A percentile compares a stretch with the other conserved stretches of the same genome.
phyloP scores from a whole-genome alignment of 2,888 invertebrate genomes.

The Drosophila paranaensis region DNA sequence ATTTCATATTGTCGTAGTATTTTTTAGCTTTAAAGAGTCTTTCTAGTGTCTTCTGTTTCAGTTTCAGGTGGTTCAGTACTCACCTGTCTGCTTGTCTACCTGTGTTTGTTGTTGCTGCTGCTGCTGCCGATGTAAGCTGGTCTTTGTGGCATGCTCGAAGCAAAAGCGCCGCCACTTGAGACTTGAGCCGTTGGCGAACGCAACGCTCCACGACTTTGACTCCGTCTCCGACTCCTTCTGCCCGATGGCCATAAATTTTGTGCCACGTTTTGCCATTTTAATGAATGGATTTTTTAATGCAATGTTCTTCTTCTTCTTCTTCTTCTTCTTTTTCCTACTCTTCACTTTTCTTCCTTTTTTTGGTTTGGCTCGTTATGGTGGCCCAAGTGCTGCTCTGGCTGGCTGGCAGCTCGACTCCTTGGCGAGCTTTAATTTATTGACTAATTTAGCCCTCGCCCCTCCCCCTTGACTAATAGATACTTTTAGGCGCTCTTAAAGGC shows the following conservation, averaged over 20 bases:
- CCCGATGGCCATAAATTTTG: conserved; percentile 69
- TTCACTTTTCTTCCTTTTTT: conserved; percentile 29
- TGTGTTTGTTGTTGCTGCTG: conserved; percentile 9
- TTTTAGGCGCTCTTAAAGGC: conserved; percentile 63
- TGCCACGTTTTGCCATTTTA: conserved; percentile 81
- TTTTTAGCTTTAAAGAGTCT: no score
- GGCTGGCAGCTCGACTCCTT: conserved; percentile 8
- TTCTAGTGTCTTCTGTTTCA: not conserved
- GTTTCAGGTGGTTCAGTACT: conserved; percentile 13
- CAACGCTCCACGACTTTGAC: conserved; percentile 10
- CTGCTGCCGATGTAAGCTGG: conserved; percentile 23
- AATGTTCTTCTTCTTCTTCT: conserved; percentile 54
- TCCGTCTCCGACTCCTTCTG: conserved; percentile 31
- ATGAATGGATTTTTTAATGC: conserved; percentile 81
- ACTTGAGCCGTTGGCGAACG: conserved; percentile 21
- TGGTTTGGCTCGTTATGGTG: conserved; percentile 58
- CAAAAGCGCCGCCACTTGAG: conserved; percentile 54
- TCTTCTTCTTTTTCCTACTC: not conserved
- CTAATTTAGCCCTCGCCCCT: conserved; percentile 61
- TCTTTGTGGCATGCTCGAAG: conserved; percentile 47
- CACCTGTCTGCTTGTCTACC: conserved; percentile 41
- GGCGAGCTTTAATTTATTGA: conserved; percentile 73
- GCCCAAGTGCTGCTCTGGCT: conserved; percentile 16
- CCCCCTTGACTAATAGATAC: conserved; percentile 65
- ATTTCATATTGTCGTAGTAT: not conserved